phyloP scores from a whole-genome alignment of 2,113 vertebrate genomes.

The Ceratotherium simum region DNA sequence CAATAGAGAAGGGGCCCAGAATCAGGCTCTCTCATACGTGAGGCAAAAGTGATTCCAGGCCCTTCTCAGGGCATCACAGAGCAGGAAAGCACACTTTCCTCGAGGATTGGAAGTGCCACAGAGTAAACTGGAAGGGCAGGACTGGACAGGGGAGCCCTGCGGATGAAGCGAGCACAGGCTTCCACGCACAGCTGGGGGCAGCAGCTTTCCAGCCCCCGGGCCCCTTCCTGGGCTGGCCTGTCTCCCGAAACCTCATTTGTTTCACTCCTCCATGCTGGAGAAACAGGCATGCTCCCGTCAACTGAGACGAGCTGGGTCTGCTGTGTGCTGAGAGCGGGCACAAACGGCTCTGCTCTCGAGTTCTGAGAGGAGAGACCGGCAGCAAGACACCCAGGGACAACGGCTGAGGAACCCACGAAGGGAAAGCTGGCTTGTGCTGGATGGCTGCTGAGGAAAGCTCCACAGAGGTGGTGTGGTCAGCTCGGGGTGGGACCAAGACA shows the following conservation, averaged over 20 bases:
- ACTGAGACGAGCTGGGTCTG: neutral
- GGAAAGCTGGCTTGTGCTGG: neutral
- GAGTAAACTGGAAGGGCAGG: neutral
- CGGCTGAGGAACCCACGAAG: neutral
- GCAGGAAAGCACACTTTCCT: neutral
- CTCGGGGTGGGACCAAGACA: neutral
- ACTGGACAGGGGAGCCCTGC: neutral
- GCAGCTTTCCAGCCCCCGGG: neutral
- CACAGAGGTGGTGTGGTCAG: neutral
- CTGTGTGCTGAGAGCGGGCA: neutral
- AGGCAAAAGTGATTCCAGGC: neutral
- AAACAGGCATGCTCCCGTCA: neutral
- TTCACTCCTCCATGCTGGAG: neutral
- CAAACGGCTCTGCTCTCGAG: rapidly evolving
- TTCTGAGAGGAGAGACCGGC: neutral
- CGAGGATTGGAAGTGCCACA: neutral
- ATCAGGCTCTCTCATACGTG: neutral
- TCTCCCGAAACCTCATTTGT: neutral
- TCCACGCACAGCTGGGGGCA: neutral
- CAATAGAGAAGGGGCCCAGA: neutral
- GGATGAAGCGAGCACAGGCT: neutral
- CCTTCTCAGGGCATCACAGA: neutral
- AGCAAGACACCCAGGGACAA: neutral
- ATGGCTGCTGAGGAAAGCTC: neutral
- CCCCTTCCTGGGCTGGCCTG: neutral